Base-by-base conservation (phyloP, 2,888 invertebrate genomes). In the Leucophora obtusa region DNA sequence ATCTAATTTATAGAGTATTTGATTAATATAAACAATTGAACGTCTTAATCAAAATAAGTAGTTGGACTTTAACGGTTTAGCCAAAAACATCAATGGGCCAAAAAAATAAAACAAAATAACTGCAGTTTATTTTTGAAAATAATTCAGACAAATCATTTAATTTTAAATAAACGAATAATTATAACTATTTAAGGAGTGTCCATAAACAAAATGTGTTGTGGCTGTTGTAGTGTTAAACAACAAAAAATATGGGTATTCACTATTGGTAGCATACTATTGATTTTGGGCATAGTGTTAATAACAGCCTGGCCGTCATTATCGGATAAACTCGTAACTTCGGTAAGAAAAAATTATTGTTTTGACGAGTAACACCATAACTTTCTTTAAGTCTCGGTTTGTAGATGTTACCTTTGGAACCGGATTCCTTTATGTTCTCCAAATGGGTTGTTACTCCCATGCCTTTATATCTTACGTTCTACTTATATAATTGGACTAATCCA, bases 361-460 rank as follows among this genome's bases (percentile, higher is more conserved):
- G n/a, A n/a, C n/a, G n/a, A n/a, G n/a, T 6, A 28, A 3, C 1
- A 28, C 4, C 7, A 6, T 7, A 6, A 28, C 4, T 1, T 28
- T 3, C 14, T 28, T 50, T 21, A 59, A 15, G 7, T 51, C 5
- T 54, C 0, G 33, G 21, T 76, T 78, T 15, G 0, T 62, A 95
- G 94, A 91, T 93, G 92, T 89, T 96, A 86, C 90, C 91, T 0
- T 87, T 96, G 47, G 89, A 92, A 1, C 91, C 92, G 1, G 88
- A 90, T 0, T 95, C 96, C 0, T 91, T 89, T 74, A 93, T 93
- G 18, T 96, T 92, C 88, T 89, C 91, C 0, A 91, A 95, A 79
- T 97, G 97, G 97, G 91, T 92, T 75, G 93, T 94, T 84, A 94
- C 95, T 0, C 96, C 96, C 0, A 92, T 96, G 69, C 95, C 96